Base-by-base conservation (phyloP, 2,113 vertebrate genomes). In the Perognathus longimembris region DNA sequence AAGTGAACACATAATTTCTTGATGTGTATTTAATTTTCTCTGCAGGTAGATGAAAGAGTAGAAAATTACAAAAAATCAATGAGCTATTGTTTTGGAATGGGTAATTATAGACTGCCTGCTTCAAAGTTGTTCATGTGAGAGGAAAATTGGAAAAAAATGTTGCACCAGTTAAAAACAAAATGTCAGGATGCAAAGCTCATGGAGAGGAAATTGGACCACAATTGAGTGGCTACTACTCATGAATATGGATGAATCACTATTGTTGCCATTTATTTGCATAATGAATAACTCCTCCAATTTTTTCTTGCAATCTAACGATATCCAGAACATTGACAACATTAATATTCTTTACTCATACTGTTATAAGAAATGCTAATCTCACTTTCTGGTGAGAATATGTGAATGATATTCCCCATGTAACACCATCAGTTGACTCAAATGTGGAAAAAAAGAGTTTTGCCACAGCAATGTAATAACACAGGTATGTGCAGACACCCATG, bases 41-140 rank as follows among this genome's bases (percentile, higher is more conserved):
- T 86, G 36, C 63, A 94, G 81, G 94, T 93, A 89, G 57, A 93
- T 87, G 64, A 77, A 64, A 74, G 54, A 93, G 73, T 85, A 93
- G 81, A 84, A 89, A 89, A 79, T 64, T 63, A 81, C 40, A 54
- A 87, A 87, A 94, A 85, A 84, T 90, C 70, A 95, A 93, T 95
- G 90, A 95, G 69, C 74, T 85, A 74, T 93, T 96, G 89, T 92
- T 89, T 93, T 34, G 73, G 93, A 95, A 93, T 94, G 77, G 77
- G 77, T 96, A 93, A 96, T 87, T 96, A 85, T 54, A 95, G 63
- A 64, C 77, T 75, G 36, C 32, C 70, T 76, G 67, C 67, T 80
- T 85, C 50, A 45, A 80, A 91, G 32, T 76, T 91, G 73, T 82
- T 87, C 81, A 45, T 6, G 32, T 22, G 83, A 77, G 74, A 92